These are phyloP conservation scores for Scylla paramamosain DNA, from an alignment of 1,140 invertebrate genomes.

Conservation along the genomic window DNA sequence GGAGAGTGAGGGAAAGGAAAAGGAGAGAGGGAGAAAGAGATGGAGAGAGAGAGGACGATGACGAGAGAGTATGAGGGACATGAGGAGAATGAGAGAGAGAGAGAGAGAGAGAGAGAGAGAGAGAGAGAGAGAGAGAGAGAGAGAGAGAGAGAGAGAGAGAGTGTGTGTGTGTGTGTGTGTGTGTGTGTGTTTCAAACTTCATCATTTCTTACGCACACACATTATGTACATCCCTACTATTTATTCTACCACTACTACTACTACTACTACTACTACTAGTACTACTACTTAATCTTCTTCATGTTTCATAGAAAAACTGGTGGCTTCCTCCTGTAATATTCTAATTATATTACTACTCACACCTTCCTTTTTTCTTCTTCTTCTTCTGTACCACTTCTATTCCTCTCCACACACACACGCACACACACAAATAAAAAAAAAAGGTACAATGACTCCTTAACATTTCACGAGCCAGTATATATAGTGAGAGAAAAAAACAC, in stretches of 20 bases:
- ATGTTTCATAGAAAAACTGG: no score
- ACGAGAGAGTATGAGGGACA: not conserved
- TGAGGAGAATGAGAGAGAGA: not conserved
- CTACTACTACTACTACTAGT: no score
- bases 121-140: not conserved
- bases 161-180: slow-evolving; percentile 56
- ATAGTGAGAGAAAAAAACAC: not conserved
- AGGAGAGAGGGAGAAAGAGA: not conserved
- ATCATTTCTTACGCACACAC: not conserved
- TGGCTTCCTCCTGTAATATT: no score
- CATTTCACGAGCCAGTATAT: not conserved
- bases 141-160: not conserved
- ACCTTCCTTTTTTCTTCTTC: not conserved
- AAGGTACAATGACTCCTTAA: not conserved
- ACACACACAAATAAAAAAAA: not conserved
- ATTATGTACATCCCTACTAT: not conserved
- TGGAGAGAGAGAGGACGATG: not conserved
- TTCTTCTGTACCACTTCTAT: not conserved
- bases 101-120: not conserved
- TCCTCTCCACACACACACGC: not conserved
- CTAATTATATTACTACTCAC: not conserved
- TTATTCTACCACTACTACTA: no score
- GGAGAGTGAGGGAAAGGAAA: not conserved
- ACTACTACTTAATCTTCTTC: no score
- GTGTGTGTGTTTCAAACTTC: slow-evolving; percentile 37